Base-by-base conservation (phyloP, 2,888 invertebrate genomes). In the Dasysyrphus albostriatus region DNA sequence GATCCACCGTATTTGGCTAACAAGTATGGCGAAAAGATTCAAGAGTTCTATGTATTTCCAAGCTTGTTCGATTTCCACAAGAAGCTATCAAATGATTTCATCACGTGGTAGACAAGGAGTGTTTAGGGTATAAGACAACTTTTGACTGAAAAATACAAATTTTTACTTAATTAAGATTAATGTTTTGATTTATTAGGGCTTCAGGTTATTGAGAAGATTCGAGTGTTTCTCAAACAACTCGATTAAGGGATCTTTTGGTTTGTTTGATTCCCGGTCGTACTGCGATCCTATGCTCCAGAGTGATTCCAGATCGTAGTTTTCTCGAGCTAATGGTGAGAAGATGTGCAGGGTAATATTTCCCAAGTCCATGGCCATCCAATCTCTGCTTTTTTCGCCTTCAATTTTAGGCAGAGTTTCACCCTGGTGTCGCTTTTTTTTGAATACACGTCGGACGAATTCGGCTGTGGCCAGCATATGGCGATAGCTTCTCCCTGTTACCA, bases 291-390 rank as follows among this genome's bases (percentile, higher is more conserved):
- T 95, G 49, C 97, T 94, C 99, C 98, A 99, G 44, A 99, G 93
- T 0, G 96, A 96, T 92, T 99, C 99, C 88, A 99, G 93, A 92
- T 98, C 98, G 92, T 98, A 98, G 7, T 93, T 90, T 88, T 94
- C 92, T 89, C 99, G 94, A 1, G 95, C 94, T 88, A 95, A 94
- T 12, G 94, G 93, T 39, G 96, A 95, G 92, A 98, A 97, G 88
- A 99, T 94, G 90, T 99, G 98, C 42, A 99, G 92, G 5, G 97
- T 97, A 89, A 98, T 98, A 91, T 98, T 98, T 85, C 98, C 98
- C 93, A 98, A 94, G 94, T 98, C 98, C 91, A 98, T 90, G 24
- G 98, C 98, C 92, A 97, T 94, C 98, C 98, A 98, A 89, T 97
- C 96, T 67, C 94, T 94, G 12, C 95, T 95, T 69, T 94, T 93